A percentile compares a stretch with the other conserved stretches of the same genome.
These are phyloP conservation scores for Carassius gibelio DNA, from an alignment of 2,113 vertebrate species.

Conservation along the genomic window DNA sequence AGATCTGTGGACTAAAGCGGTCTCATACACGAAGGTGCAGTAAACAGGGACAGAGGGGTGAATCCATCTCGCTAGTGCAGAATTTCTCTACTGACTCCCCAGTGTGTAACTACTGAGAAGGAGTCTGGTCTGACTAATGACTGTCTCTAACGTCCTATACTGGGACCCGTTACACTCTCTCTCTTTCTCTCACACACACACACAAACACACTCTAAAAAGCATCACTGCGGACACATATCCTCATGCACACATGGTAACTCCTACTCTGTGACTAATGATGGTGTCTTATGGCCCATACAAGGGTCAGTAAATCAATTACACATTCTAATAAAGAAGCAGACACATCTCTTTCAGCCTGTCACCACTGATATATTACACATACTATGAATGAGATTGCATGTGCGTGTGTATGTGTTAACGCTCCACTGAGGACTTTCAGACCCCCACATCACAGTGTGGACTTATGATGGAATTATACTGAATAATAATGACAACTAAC, in stretches of 20 bases:
- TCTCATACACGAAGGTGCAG: not conserved
- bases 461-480: conserved; percentile 27
- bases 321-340: conserved; percentile 76
- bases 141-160: conserved; percentile 31
- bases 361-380: conserved; percentile 38
- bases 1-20: not conserved
- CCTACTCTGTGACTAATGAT: conserved; percentile 75
- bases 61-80: conserved; percentile 13
- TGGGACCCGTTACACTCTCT: not conserved
- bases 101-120: conserved; percentile 18
- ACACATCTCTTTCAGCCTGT: conserved; percentile 42
- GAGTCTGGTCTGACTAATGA: conserved; percentile 41
- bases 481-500: conserved; percentile 40
- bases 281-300: conserved; percentile 78
- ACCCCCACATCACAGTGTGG: conserved; percentile 7
- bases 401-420: conserved; percentile 23
- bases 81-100: conserved; percentile 23
- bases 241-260: conserved; percentile 26
- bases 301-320: conserved; percentile 81
- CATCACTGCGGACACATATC: not conserved
- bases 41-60: not conserved
- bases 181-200: no score
- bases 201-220: not conserved
- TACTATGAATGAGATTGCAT: not conserved
- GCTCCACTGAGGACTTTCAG: conserved; percentile 17